A percentile compares a stretch with the other conserved stretches of the same genome.
Conservation (phyloP, 2,888 invertebrate species). For the Thereva nobilitata region DNA sequence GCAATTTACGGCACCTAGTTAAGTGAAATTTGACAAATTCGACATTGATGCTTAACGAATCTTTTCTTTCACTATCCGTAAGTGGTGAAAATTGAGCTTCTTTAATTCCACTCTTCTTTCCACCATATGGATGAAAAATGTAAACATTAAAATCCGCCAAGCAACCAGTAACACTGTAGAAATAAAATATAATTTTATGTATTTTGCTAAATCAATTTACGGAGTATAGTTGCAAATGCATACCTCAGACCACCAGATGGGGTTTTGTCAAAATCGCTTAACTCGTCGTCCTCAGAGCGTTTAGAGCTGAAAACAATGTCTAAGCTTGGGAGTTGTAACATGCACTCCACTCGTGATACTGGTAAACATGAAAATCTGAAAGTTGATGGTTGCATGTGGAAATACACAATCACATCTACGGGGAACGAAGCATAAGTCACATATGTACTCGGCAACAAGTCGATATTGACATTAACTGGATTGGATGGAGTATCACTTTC, state of each 20-base stretch:
- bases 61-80: constrained; percentile 88
- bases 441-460: constrained; percentile 69
- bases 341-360: constrained; percentile 92
- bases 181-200: not conserved
- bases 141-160: constrained; percentile 96
- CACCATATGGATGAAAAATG: constrained; percentile 97
- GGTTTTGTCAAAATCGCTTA: constrained; percentile 50
- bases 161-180: constrained; percentile 90
- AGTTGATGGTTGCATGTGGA: constrained; percentile 97
- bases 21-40: constrained; percentile 97
- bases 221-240: not conserved
- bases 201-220: not conserved
- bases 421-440: constrained; percentile 94
- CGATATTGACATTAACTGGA: constrained; percentile 59
- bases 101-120: constrained; percentile 78
- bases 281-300: constrained; percentile 72
- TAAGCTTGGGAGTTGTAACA: constrained; percentile 93
- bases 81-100: constrained; percentile 86
- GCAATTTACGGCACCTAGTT: constrained; percentile 86
- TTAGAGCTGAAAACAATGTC: constrained; percentile 97
- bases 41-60: constrained; percentile 93
- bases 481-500: constrained; percentile 53
- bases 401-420: constrained; percentile 97
- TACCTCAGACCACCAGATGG: constrained; percentile 55
- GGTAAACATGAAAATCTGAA: constrained; percentile 96